Conservation (phyloP, 2,888 invertebrate genomes). For the Carpatolechia fugitivella region DNA sequence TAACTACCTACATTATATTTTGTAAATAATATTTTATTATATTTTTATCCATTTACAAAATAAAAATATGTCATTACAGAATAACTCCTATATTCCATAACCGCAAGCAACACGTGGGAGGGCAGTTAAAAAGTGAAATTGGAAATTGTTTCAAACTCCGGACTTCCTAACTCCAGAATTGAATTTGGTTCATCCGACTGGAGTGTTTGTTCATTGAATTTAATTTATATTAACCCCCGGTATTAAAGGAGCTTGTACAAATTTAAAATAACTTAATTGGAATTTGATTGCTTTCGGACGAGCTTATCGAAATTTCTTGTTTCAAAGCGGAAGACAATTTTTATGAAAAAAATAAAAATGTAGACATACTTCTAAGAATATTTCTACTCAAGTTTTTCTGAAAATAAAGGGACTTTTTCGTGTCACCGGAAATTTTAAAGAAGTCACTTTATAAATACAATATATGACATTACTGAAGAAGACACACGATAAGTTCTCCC, state of each 20-base stretch:
- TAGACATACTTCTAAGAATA: too few species aligned
- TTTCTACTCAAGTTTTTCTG: too few species aligned
- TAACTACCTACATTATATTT: too few species aligned
- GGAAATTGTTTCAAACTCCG: not conserved
- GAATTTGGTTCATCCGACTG: constrained; percentile 9
- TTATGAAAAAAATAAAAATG: too few species aligned
- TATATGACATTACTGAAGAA: too few species aligned
- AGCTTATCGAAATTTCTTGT: not conserved
- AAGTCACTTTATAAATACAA: too few species aligned
- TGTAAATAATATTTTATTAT: too few species aligned
- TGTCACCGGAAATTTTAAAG: too few species aligned
- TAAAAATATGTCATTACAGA: not conserved
- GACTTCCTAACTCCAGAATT: constrained; percentile 6
- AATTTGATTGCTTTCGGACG: not conserved
- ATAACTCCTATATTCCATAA: not conserved
- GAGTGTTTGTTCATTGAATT: not conserved
- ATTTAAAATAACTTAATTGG: not conserved
- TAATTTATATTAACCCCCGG: constrained; percentile 2
- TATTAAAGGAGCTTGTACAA: not conserved
- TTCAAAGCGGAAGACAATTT: too few species aligned
- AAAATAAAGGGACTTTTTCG: too few species aligned
- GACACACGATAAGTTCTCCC: too few species aligned
- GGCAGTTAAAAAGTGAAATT: constrained; percentile 5
- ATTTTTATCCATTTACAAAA: too few species aligned
- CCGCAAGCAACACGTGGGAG: constrained; percentile 7